phyloP scores from a whole-genome alignment of 2,113 vertebrate species.

The Hystrix brachyura region DNA sequence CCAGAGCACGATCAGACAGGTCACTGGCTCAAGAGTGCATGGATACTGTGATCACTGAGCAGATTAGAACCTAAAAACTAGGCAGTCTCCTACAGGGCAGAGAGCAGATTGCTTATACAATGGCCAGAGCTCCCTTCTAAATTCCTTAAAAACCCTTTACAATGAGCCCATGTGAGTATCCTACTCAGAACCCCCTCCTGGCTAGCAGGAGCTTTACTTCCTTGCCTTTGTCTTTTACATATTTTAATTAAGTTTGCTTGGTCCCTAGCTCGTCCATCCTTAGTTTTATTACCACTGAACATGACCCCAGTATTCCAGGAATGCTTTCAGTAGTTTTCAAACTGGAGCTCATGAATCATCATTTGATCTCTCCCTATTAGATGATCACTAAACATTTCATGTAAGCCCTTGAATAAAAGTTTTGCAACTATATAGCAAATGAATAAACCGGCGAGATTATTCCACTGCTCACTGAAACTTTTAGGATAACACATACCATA shows the following conservation, averaged over 20 bases:
- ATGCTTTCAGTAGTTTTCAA: background rate
- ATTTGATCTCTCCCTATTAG: background rate
- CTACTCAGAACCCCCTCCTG: background rate
- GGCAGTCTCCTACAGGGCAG: background rate
- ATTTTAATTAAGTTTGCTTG: background rate
- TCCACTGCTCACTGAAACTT: background rate
- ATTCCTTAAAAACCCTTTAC: background rate
- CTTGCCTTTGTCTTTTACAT: background rate
- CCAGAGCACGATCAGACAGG: background rate
- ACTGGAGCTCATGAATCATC: background rate
- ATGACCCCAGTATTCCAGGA: background rate
- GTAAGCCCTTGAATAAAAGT: background rate
- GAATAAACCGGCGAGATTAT: background rate
- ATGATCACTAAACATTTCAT: background rate
- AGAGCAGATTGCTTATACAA: background rate
- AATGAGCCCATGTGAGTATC: background rate
- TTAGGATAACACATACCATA: background rate
- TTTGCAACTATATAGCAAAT: background rate
- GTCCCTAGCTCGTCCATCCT: background rate
- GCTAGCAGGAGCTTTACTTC: background rate
- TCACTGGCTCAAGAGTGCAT: background rate
- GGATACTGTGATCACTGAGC: background rate
- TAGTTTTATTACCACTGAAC: background rate
- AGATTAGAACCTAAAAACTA: background rate
- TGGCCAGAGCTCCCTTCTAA: background rate